Base-by-base conservation (phyloP, 1,140 invertebrate species). In the Drosophila nannoptera region DNA sequence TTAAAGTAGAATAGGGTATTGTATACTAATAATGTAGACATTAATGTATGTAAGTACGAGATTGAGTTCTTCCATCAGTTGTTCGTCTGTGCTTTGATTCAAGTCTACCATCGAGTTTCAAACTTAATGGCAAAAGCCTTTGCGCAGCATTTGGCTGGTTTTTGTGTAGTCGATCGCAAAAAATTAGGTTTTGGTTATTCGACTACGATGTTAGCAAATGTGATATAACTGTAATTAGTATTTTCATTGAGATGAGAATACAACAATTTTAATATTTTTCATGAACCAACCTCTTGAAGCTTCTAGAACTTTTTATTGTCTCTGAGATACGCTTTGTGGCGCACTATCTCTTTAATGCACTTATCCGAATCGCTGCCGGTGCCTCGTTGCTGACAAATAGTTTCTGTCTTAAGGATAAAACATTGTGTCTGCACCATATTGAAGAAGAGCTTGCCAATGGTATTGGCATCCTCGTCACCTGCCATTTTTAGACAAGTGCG, bases 401-500 rank as follows among this genome's bases (percentile, higher is more conserved):
- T 93, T 66, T 95, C 93, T 1, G 92, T 92, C 77, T 96, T 96
- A 9, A 98, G 90, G 0, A 96, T 92, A 89, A 98, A 98, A 87
- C 97, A 98, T 80, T 97, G 95, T 0, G 95, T 97, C 86, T 97
- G 96, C 3, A 98, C 93, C 0, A 98, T 92, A 88, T 98, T 97
- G 91, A 99, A 99, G 91, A 97, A 98, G 6, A 98, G 91, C 84
- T 96, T 96, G 2, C 97, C 97, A 75, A 98, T 96, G 66, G 98
- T 92, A 83, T 97, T 96, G 0, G 97, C 94, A 1, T 96, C 93
- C 4, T 94, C 94, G 0, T 96, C 95, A 63, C 93, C 92, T 0
- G 96, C 94, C 90, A 96, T 93, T 87, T 97, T 97, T 62, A 99
- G 90, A 50, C 97, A 99, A 2, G 96, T 93, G 53, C 96, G 94